A percentile compares a stretch with the other conserved stretches of the same genome.
Evolutionary conservation across 2,888 invertebrate species (phyloP).

Genomic region (Drosophila setosimentum): DNA sequence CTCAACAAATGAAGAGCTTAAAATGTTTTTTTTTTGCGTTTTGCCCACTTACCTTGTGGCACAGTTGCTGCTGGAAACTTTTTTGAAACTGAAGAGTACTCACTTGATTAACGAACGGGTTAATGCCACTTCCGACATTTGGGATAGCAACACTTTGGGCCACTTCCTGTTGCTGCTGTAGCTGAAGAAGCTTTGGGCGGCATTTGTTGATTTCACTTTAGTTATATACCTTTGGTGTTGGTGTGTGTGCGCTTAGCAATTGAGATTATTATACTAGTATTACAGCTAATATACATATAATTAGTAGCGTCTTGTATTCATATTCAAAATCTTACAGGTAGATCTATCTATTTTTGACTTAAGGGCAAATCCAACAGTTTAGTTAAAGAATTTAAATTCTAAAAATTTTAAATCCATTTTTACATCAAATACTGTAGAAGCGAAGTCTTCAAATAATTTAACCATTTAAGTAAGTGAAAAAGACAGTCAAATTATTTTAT

Average conservation of each 20-base stretch:
- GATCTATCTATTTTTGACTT: conserved; percentile 3
- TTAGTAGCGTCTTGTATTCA: background rate
- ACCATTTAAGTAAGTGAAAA: background rate
- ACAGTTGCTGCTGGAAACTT: conserved; percentile 1
- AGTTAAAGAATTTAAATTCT: conserved; percentile 1
- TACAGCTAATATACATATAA: conserved; percentile 12
- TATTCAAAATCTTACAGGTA: conserved; percentile 14
- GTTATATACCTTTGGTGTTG: conserved; percentile 19
- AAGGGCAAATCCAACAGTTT: background rate
- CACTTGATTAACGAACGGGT: conserved; percentile 34
- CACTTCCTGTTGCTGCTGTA: background rate
- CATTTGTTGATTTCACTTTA: conserved; percentile 7
- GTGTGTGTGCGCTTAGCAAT: conserved; percentile 19
- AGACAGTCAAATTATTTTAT: background rate
- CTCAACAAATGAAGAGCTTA: conserved; percentile 47
- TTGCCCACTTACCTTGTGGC: conserved; percentile 41
- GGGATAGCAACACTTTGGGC: background rate
- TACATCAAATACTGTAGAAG: background rate
- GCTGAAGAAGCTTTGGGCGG: conserved; percentile 8
- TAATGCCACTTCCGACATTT: background rate
- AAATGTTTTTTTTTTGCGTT: conserved; percentile 5
- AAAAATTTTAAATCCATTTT: background rate
- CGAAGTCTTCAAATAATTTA: background rate
- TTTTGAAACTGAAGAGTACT: conserved; percentile 37
- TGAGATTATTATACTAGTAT: conserved; percentile 13